Conservation (phyloP, 2,113 vertebrate species). For the Cyprinodon tularosa region DNA sequence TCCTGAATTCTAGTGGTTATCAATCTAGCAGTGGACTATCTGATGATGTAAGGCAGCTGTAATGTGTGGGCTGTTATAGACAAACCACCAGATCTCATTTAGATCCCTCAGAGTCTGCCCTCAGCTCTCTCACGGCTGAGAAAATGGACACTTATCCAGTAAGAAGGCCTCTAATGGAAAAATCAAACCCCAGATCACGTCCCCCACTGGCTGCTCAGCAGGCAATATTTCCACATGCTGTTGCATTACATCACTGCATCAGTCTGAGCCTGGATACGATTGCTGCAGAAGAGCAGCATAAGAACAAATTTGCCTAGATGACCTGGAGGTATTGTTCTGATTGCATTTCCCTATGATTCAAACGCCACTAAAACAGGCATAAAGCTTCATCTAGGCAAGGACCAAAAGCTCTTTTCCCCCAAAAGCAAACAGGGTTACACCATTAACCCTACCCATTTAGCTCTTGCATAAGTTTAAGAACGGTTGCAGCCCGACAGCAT, state of each 20-base stretch:
- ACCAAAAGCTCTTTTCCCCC: neutral
- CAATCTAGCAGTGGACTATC: conserved; percentile 21
- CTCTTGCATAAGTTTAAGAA: conserved; percentile 32
- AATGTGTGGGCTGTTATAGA: conserved; percentile 39
- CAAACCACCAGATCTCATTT: conserved; percentile 46
- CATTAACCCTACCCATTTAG: conserved; percentile 13
- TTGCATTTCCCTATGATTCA: neutral
- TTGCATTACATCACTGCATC: conserved; percentile 69
- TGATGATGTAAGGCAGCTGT: conserved; percentile 51
- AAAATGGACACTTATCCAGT: conserved; percentile 67
- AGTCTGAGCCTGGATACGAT: conserved; percentile 15
- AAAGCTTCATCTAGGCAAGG: neutral
- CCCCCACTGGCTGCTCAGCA: conserved; percentile 53
- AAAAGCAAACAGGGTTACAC: conserved; percentile 8
- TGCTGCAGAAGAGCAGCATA: neutral
- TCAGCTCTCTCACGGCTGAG: conserved; percentile 41
- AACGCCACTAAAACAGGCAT: conserved; percentile 4
- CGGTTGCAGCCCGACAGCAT: conserved; percentile 36
- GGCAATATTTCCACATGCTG: conserved; percentile 41
- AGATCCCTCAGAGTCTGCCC: conserved; percentile 38
- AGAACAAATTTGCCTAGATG: neutral
- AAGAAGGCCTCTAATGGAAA: conserved; percentile 72
- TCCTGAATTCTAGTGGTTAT: conserved; percentile 15
- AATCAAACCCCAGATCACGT: conserved; percentile 51
- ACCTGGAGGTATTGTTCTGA: neutral